Conservation (phyloP, 2,113 vertebrate genomes). For the Strix uralensis region DNA sequence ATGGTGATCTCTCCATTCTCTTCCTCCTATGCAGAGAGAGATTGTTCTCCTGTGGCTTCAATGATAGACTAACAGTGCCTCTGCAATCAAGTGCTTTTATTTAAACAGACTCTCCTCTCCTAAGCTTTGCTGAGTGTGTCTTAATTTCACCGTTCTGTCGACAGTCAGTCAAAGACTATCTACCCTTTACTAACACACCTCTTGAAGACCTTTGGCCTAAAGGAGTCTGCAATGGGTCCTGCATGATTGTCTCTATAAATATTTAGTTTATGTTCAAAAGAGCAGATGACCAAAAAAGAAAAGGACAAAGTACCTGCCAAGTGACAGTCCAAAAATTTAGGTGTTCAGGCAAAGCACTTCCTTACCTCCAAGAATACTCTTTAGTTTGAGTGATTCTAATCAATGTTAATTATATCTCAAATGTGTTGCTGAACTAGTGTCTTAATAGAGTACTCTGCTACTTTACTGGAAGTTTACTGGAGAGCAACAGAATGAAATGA, state of each 20-base stretch:
- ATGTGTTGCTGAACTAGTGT: not conserved
- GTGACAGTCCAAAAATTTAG: not conserved
- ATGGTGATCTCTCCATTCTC: constrained; percentile 14
- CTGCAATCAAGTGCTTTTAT: constrained; percentile 41
- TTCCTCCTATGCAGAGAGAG: not conserved
- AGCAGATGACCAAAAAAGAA: not conserved
- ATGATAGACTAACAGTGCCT: not conserved
- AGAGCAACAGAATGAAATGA: not conserved
- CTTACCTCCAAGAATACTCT: not conserved
- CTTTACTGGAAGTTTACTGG: not conserved
- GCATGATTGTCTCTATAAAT: not conserved
- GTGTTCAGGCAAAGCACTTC: not conserved
- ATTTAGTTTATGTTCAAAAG: not conserved
- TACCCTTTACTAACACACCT: not conserved
- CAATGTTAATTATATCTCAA: not conserved
- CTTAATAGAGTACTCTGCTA: not conserved
- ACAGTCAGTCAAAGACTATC: not conserved
- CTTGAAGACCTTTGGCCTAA: not conserved
- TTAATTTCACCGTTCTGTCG: not conserved
- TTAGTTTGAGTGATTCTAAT: not conserved
- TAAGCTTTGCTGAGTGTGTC: not conserved
- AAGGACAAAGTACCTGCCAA: not conserved
- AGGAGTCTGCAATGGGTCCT: not conserved
- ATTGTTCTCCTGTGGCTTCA: not conserved
- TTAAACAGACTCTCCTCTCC: not conserved